A percentile compares a stretch with the other conserved stretches of the same genome.
Evolutionary conservation across 23 tunicate genomes (phyloP).

Genomic region (Phallusia fumigata): DNA sequence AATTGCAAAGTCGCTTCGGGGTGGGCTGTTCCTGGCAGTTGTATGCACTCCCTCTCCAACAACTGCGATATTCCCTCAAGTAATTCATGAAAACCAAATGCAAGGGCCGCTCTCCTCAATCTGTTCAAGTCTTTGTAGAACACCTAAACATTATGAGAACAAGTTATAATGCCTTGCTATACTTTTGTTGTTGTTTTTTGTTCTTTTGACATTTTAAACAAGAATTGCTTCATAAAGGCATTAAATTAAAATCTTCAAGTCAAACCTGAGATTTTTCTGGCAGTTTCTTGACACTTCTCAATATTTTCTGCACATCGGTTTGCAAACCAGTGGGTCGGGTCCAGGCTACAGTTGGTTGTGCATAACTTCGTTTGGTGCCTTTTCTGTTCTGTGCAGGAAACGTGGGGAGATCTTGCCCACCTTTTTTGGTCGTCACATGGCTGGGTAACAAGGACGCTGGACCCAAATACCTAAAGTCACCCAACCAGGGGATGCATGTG

Average conservation of each 20-base stretch:
- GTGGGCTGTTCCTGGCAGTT: constrained; percentile 87
- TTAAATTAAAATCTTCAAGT: too few relatives aligned
- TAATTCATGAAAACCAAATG: constrained; percentile 80
- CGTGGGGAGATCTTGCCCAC: constrained; percentile 21
- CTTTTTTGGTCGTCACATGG: constrained; percentile 3
- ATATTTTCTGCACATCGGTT: constrained; percentile 83
- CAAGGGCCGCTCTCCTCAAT: constrained; percentile 66
- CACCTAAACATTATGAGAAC: constrained; percentile 59
- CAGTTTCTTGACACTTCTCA: constrained; percentile 80
- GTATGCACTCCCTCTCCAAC: constrained; percentile 76
- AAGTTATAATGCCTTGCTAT: too few relatives aligned
- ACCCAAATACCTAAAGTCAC: constrained; percentile 53
- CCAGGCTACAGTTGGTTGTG: constrained; percentile 84
- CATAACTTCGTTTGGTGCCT: constrained; percentile 64
- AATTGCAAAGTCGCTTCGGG: constrained; percentile 91
- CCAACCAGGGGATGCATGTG: constrained; percentile 71
- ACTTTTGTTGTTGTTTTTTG: too few relatives aligned
- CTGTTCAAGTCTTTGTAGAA: constrained; percentile 89
- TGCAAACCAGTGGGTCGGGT: constrained; percentile 83
- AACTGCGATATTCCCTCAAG: constrained; percentile 73
- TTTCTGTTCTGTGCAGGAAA: constrained; percentile 50
- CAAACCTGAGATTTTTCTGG: constrained; percentile 92
- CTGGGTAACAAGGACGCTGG: constrained; percentile 41
- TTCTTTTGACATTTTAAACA: not conserved
- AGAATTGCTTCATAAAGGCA: not conserved